Evolutionary conservation across 1,140 invertebrate species (phyloP).

Genomic region (Lepidurus arcticus): DNA sequence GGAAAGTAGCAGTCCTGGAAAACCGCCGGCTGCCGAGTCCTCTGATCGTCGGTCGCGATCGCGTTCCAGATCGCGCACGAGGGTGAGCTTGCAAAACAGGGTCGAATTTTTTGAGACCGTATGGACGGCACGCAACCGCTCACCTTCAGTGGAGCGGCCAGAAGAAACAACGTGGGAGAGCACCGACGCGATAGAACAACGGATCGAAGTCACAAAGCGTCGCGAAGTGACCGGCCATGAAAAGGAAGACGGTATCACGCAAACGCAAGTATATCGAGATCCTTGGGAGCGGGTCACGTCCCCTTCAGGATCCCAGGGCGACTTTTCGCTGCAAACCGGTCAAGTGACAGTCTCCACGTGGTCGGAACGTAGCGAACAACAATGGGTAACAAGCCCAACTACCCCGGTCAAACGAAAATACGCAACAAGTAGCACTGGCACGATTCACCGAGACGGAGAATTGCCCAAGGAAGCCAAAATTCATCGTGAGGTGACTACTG

Average conservation of each 20-base stretch:
- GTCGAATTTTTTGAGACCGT: conserved; percentile 33
- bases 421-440: neutral
- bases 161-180: neutral
- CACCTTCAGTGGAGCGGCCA: neutral
- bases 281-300: neutral
- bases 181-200: neutral
- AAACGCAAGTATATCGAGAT: neutral
- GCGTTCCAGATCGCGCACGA: conserved; percentile 24
- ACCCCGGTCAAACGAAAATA: neutral
- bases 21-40: neutral
- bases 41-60: neutral
- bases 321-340: neutral
- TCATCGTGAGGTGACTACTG: neutral
- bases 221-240: neutral
- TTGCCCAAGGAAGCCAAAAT: neutral
- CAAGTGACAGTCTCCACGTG: neutral
- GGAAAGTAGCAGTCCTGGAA: conserved; percentile 32
- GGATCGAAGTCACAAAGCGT: neutral
- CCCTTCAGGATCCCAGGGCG: neutral
- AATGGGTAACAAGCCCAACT: neutral
- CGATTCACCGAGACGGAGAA: neutral
- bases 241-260: neutral
- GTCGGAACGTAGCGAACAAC: neutral
- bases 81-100: conserved; percentile 20
- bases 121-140: conserved; percentile 15